phyloP scores from a whole-genome alignment of 2,797 vertebrate species.

The Myotis myotis region DNA sequence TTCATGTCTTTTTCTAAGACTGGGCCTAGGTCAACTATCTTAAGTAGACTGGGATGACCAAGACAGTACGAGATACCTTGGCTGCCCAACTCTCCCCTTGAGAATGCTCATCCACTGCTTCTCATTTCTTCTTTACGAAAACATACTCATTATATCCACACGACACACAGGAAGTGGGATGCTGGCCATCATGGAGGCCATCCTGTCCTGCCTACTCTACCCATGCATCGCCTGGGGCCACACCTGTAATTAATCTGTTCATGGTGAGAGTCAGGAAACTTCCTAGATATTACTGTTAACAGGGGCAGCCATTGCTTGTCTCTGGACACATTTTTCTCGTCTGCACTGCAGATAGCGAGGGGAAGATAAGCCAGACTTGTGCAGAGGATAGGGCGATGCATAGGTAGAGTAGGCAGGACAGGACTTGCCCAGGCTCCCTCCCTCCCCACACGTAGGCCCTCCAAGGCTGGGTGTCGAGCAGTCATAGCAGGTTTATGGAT shows the following conservation, averaged over 20 bases:
- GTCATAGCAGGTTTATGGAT: neutral
- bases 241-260: neutral
- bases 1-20: neutral
- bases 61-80: neutral
- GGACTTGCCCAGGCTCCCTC: neutral
- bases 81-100: neutral
- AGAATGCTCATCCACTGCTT: neutral
- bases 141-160: neutral
- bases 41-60: neutral
- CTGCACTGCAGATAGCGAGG: neutral
- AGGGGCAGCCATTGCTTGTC: neutral
- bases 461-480: neutral
- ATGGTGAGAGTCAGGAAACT: neutral
- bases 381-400: neutral
- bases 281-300: neutral
- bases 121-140: neutral
- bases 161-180: neutral
- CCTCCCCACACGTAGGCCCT: neutral
- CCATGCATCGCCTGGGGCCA: neutral
- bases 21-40: neutral
- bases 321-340: neutral
- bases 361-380: neutral
- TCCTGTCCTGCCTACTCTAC: no score
- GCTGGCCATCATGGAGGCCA: neutral
- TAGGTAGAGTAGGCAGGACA: rapidly evolving